These are phyloP conservation scores for Pocillopora meandrina DNA, from an alignment of 92 coral and sea anemone genomes.

Conservation along the genomic window DNA sequence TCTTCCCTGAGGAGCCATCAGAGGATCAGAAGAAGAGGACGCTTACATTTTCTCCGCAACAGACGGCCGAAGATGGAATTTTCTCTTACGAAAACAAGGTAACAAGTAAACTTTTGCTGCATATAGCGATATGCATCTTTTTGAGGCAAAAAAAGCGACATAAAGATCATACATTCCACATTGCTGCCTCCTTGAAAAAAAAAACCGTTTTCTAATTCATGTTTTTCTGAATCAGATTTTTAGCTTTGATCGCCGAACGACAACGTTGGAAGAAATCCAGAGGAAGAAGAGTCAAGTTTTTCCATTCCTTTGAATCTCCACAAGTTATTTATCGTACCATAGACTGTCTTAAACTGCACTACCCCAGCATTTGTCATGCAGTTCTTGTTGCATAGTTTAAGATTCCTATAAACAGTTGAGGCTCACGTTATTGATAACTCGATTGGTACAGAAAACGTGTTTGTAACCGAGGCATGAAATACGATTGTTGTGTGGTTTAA, in stretches of 20 bases:
- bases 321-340: neutral
- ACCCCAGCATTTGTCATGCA: too few relatives aligned
- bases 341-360: too few relatives aligned
- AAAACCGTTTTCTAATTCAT: neutral
- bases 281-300: slow-evolving; percentile 4
- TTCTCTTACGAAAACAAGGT: slow-evolving; percentile 39
- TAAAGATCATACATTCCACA: too few relatives aligned
- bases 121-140: neutral
- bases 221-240: slow-evolving; percentile 7
- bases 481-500: too few relatives aligned
- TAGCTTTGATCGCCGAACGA: slow-evolving; percentile 29
- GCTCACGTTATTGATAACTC: too few relatives aligned
- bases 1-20: slow-evolving; percentile 20
- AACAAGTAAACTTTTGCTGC: neutral
- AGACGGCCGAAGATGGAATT: slow-evolving; percentile 17
- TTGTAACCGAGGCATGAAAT: too few relatives aligned
- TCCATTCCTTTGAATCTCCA: neutral
- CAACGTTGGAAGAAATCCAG: slow-evolving; percentile 5
- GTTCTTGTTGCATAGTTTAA: too few relatives aligned
- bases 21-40: neutral
- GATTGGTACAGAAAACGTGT: too few relatives aligned
- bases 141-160: too few relatives aligned
- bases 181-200: too few relatives aligned
- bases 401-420: too few relatives aligned
- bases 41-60: slow-evolving; percentile 3